Evolutionary conservation across 37 sponge, comb jelly and placozoan genomes (phyloP), one percentile per base, ranked within the genome.

Genomic region (Mnemiopsis leidyi): DNA sequence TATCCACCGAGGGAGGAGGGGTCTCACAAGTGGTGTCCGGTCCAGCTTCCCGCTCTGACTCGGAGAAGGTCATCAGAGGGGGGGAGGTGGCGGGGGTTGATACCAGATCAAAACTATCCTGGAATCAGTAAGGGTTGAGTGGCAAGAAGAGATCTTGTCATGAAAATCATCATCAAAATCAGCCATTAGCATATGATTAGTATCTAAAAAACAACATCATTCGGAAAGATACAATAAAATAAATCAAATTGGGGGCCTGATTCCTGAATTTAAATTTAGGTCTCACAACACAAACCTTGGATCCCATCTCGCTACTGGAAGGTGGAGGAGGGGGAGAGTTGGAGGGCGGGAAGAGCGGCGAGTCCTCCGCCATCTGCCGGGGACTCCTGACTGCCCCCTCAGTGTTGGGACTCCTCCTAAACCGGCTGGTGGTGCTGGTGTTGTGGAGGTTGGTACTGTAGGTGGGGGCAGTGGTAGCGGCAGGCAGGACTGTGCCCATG

Each of bases 21-120:
- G 61, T 48, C 5, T 5, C 9, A 13, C 9, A 13, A 48, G 61
- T 48, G 5, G 61, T 48, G 61, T 48, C 61, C 13, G 61, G 61
- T 48, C 9, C 61, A 18, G 61, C 61, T 36, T 79, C 82, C 36
- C 34, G 2, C 37, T 79, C 82, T 7, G 82, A 79, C 82, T 79
- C 82, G 34, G 82, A 79, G 82, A 79, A 79, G 16, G 82, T 79
- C 82, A 79, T 79, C 36, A 79, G 82, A 1, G 82, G 82, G 2
- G 82, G 82, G 21, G 82, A 33, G 3, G 37, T 79, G 33, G 82
- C 7, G 9, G 82, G 82, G 0, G 82, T 34, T 9, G 82, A 79
- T 18, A 30, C 36, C 7, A 79, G 36, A 79, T 79, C 82, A 29
- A 79, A 34, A 32, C 82, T 79, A 29, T 23, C 36, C 37, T 79